Evolutionary conservation across 2,113 vertebrate genomes (phyloP), one percentile per base, ranked within the genome.

Genomic region (Laterallus jamaicensis): DNA sequence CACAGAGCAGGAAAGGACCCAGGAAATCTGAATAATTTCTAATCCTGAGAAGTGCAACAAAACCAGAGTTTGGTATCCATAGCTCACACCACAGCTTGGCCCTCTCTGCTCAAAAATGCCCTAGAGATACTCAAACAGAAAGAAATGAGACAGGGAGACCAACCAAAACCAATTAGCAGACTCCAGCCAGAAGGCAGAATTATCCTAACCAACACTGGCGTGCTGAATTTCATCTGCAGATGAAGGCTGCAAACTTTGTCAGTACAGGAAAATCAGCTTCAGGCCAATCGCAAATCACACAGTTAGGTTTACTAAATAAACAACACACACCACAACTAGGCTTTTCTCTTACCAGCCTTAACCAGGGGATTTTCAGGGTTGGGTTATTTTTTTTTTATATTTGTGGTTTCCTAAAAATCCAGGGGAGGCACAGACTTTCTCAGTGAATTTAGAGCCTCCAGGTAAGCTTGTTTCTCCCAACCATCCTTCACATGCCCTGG

Each of bases 161-260:
- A 95, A 93, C 74, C 66, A 84, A 94, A 95, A 79, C 81, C 74
- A 89, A 87, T 89, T 91, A 94, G 86, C 74, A 95, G 66, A 54
- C 62, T 87, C 66, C 84, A 89, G 81, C 84, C 91, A 96, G 94
- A 85, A 91, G 89, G 94, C 87, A 89, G 81, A 86, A 93, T 75
- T 89, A 78, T 71, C 77, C 62, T 58, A 82, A 66, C 77, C 49
- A 56, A 40, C 67, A 75, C 49, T 76, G 83, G 60, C 16, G 4
- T 26, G 74, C 67, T 76, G 84, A 85, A 82, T 84, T 93, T 76
- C 86, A 95, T 66, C 81, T 87, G 77, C 62, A 89, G 66, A 79
- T 73, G 69, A 92, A 86, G 74, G 91, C 42, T 89, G 52, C 58
- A 89, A 37, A 93, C 64, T 86, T 91, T 68, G 81, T 89, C 89